Base-by-base conservation (phyloP, 2,888 invertebrate species). In the Drosophila silvestris region DNA sequence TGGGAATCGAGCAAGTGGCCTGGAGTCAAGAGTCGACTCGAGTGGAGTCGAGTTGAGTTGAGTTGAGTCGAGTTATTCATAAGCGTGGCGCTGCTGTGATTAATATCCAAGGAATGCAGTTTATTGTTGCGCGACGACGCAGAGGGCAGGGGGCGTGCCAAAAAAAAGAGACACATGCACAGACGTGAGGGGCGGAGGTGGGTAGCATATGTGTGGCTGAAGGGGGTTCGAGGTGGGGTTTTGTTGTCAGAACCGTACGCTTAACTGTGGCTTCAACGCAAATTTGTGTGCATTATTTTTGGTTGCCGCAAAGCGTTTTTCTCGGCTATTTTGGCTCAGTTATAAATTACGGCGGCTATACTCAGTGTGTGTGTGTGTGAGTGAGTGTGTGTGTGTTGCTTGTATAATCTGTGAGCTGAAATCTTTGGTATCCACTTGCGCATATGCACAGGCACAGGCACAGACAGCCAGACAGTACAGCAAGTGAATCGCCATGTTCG, bases 91-190 rank as follows among this genome's bases (percentile, higher is more conserved):
- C 71, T 78, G 85, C 80, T 82, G 87, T 87, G 87, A 87, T 87
- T 90, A 87, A 87, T 87, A 87, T 90, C 77, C 90, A 50, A 77
- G 79, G 87, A 90, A 87, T 87, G 87, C 89, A 86, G 89, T 85
- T 85, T 88, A 88, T 88, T 85, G 89, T 83, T 75, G 77, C 68
- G 73, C 74, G 68, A 69, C 59, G 73, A 69, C 58, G 61, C 60
- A 58, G 61, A 65, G 68, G 54, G 52, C 53, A 44, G 67, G 47
- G 52, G 50, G 88, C 73, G 83, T 81, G 82, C 74, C 77, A 72
- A 58, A 51, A 75, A 51, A 52, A 59, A 69, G 70, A 70, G 83
- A 84, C 83, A 77, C 67, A 78, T 62, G 70, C 61, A 56, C 32
- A 62, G 33, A 56, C 37, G 60, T 39, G 56, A 28, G 35, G 10